Evolutionary conservation across 2,888 invertebrate species (phyloP), one percentile per base, ranked within the genome.

Genomic region (Drosophila multiciliata): DNA sequence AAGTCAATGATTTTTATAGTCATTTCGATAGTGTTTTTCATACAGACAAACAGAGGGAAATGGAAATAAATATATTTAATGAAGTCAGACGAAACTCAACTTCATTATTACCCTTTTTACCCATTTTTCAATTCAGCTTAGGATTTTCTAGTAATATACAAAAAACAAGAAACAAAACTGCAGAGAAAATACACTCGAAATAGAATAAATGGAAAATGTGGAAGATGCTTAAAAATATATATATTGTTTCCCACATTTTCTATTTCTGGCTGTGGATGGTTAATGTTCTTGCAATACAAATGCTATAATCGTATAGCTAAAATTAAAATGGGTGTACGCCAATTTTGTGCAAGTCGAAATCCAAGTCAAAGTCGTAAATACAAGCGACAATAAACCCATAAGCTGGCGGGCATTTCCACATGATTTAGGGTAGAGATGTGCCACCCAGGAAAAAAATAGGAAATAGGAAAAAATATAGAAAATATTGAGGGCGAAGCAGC

Each of bases 281-380:
- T 78, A 79, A 62, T 55, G 36, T 64, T 62, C 60, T 48, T 53
- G 55, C 75, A 73, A 69, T 73, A 68, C 69, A 77, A 82, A 84
- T 73, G 73, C 89, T 75, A 87, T 87, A 89, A 89, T 87, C 83
- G 89, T 73, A 74, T 76, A 62, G 85, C 89, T 72, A 80, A 85
- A 87, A 89, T 80, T 84, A 84, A 84, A 89, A 84, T 85, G 85
- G 80, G 87, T 81, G 67, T 89, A 75, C 73, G 87, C 89, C 89
- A 87, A 89, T 89, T 89, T 87, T 80, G 70, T 26, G 45, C 55
- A 68, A 67, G 87, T 73, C 73, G 82, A 78, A 78, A 75, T 89
- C 86, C 55, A 66, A 66, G 87, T 72, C 72, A 82, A 78, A 78
- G 76, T 89, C 86, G 83, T 89, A 85, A 84, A 86, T 85, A 80